Evolutionary conservation across 2,888 invertebrate species (phyloP), one percentile per base, ranked within the genome.

Genomic region (Phlogophora meticulosa): DNA sequence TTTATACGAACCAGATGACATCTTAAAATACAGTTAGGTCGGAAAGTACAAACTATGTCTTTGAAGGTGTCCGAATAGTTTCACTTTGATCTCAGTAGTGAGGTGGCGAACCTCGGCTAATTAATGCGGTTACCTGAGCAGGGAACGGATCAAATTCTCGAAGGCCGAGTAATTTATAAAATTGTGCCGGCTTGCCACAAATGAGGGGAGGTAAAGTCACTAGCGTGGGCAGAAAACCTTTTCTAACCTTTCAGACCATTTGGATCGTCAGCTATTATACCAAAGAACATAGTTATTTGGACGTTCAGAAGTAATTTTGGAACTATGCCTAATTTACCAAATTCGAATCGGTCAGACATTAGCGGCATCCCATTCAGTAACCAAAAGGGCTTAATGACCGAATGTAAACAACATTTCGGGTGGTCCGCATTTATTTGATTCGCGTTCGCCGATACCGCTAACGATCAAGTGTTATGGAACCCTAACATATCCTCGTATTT

Each of bases 141-240:
- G 67, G 78, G 64, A 62, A 65, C 62, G 67, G 80, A 80, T 80
- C 72, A 69, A 79, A 81, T 81, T 72, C 81, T 53, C 57, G 55
- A 63, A 67, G 70, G 61, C 40, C 53, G 52, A 46, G 74, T 77
- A 69, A 81, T 81, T 81, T 80, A 69, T 69, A 78, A 81, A 81
- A 80, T 73, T 80, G 68, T 59, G 42, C 48, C 57, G 42, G 64
- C 45, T 63, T 57, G 51, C 60, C 68, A 56, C 65, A 77, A 78
- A 73, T 56, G 61, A 78, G 59, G 55, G 49, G 48, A 57, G 40
- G 32, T 34, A 52, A 62, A 57, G 36, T 60, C 66, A 64, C 67
- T 68, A 45, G 46, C 55, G 53, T 64, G 59, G 60, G 53, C 32
- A 53, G 51, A 73, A 60, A 69, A 67, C 53, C 65, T 80, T 80